Percentiles rank a stretch among this genome's conserved stretches.
phyloP scores from a whole-genome alignment of 2,797 vertebrate species.

The Linurgus olivaceus region DNA sequence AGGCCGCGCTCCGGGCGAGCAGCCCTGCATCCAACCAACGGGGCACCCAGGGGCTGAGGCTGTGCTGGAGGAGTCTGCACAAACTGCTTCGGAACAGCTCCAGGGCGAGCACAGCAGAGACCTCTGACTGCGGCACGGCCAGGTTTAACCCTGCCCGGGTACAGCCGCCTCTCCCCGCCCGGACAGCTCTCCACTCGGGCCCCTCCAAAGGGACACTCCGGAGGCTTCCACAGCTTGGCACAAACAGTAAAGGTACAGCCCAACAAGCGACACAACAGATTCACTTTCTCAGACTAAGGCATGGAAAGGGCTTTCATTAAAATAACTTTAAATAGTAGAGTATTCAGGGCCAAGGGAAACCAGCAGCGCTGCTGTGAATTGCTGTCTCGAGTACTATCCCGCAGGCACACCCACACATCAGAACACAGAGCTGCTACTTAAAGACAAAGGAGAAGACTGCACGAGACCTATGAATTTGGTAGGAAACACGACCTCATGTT shows the following conservation, averaged over 20 bases:
- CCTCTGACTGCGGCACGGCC: neutral
- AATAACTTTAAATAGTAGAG: slow-evolving; percentile 19
- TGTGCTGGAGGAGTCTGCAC: neutral
- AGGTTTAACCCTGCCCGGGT: neutral
- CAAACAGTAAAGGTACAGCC: neutral
- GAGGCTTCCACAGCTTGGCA: neutral
- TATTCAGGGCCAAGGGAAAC: slow-evolving; percentile 33
- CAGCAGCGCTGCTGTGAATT: neutral
- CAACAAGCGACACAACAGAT: neutral
- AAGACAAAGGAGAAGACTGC: neutral
- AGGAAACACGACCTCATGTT: neutral
- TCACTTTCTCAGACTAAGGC: neutral
- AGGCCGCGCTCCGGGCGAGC: neutral
- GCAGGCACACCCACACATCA: neutral
- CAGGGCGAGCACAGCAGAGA: neutral
- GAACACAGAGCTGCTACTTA: neutral
- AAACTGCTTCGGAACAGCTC: neutral
- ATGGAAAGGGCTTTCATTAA: neutral
- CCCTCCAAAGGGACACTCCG: neutral
- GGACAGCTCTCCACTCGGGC: neutral
- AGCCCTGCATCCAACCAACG: neutral
- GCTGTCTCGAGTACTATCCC: neutral
- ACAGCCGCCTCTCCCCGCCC: neutral
- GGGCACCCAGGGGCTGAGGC: neutral
- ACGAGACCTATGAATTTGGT: neutral